Evolutionary conservation across 1,140 invertebrate species (phyloP), one percentile per base, ranked within the genome.

Genomic region (Sarcophaga bullata): DNA sequence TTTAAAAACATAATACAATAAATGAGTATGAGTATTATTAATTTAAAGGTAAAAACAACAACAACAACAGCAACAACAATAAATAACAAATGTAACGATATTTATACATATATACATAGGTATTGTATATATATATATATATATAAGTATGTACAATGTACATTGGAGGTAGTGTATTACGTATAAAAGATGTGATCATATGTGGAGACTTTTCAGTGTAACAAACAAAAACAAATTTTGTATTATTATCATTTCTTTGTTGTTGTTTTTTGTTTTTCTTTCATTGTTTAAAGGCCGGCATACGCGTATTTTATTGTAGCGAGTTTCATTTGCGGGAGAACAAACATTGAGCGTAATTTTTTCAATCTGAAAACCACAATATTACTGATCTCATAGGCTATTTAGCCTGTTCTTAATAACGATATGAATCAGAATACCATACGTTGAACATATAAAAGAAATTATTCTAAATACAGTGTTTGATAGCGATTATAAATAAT

Each of bases 1-100:
- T 68, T 19, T 19, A 17, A 68, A 8, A 68, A 68, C 9, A 68
- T 8, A 68, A 25, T 10, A 68, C 62, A 68, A 58, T n/a, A 58
- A 58, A 68, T 62, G 54, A 62, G 11, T 62, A 68, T 52, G 62
- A 68, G n/a, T 68, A 68, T 13, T 58, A 58, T 68, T 68, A 68
- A 68, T 68, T 68, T 68, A 68, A 25, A 68, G 62, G 62, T 68
- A 68, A 68, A 7, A 68, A 68, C 62, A 13, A 62, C n/a, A n/a
- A n/a, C n/a, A n/a, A n/a, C n/a, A n/a, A n/a, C n/a, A n/a, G n/a
- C n/a, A n/a, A n/a, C n/a, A n/a, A n/a, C n/a, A n/a, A n/a, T n/a
- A n/a, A n/a, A n/a, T n/a, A n/a, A n/a, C 4, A 58, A 58, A 58
- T 58, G 54, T 58, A 3, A 58, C 54, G 15, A 58, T 7, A 58